phyloP scores from a whole-genome alignment of 23 tunicate genomes.

The Trididemnum nubilum region DNA sequence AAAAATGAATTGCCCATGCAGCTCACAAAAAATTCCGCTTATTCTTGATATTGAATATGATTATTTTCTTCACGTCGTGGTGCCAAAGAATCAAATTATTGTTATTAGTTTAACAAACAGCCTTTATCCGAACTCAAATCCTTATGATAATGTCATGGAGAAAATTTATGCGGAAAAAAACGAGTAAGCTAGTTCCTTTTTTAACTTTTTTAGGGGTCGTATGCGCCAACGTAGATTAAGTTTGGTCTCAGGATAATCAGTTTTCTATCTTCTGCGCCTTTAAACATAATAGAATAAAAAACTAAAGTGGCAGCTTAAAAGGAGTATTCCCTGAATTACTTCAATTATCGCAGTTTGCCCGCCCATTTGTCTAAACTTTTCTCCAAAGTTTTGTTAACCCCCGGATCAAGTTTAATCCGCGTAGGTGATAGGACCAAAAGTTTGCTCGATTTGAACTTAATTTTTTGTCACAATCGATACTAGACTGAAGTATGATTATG shows the following conservation, averaged over 20 bases:
- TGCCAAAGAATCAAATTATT: slow-evolving; percentile 63
- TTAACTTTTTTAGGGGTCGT: too few species aligned
- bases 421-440: too few species aligned
- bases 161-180: slow-evolving; percentile 60
- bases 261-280: background rate
- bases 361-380: too few species aligned
- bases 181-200: slow-evolving; percentile 49
- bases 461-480: too few species aligned
- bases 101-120: slow-evolving; percentile 75
- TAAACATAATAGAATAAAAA: background rate
- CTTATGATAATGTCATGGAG: slow-evolving; percentile 60
- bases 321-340: background rate
- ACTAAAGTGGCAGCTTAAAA: background rate
- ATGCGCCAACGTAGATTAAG: too few species aligned
- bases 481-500: too few species aligned
- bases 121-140: slow-evolving; percentile 60
- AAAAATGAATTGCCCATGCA: slow-evolving; percentile 64
- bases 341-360: too few species aligned
- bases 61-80: slow-evolving; percentile 70
- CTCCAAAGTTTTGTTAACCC: too few species aligned
- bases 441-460: too few species aligned
- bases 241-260: background rate
- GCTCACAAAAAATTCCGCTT: slow-evolving; percentile 63
- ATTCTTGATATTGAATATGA: slow-evolving; percentile 84
- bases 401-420: too few species aligned